phyloP scores from a whole-genome alignment of 2,888 invertebrate genomes.

The Mechanitis messenoides region DNA sequence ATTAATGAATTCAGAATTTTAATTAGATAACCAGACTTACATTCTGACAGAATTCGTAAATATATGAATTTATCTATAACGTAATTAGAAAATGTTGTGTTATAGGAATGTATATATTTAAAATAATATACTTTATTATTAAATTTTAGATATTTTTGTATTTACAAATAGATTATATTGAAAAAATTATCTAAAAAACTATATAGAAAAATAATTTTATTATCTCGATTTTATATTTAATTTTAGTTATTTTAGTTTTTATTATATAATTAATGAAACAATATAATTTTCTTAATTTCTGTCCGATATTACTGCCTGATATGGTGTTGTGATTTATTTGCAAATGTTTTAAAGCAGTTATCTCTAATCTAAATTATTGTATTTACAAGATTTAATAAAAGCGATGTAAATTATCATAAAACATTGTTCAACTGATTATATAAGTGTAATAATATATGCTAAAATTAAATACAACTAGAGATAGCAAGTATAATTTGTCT shows the following conservation, averaged over 20 bases:
- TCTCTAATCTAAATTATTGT: neutral
- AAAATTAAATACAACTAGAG: no score
- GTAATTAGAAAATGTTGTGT: conserved; percentile 45
- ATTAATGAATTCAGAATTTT: conserved; percentile 27
- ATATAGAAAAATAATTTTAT: no score
- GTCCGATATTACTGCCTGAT: neutral
- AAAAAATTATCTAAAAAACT: no score
- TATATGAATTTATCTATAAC: conserved; percentile 56
- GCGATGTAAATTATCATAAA: neutral
- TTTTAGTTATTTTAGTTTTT: no score
- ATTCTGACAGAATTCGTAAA: conserved; percentile 17
- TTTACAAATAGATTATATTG: neutral
- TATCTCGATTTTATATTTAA: no score
- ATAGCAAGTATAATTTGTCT: no score
- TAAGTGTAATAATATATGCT: neutral
- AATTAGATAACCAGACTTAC: conserved; percentile 20
- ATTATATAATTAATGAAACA: neutral
- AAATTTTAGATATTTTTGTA: no score
- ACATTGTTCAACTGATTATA: neutral
- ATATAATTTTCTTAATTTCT: neutral
- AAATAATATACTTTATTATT: no score
- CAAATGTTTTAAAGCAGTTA: conserved; percentile 1
- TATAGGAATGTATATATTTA: neutral
- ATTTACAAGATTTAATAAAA: neutral
- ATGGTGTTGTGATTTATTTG: neutral